Conservation (phyloP, 2,888 invertebrate species). For the Xanthia icteritia region DNA sequence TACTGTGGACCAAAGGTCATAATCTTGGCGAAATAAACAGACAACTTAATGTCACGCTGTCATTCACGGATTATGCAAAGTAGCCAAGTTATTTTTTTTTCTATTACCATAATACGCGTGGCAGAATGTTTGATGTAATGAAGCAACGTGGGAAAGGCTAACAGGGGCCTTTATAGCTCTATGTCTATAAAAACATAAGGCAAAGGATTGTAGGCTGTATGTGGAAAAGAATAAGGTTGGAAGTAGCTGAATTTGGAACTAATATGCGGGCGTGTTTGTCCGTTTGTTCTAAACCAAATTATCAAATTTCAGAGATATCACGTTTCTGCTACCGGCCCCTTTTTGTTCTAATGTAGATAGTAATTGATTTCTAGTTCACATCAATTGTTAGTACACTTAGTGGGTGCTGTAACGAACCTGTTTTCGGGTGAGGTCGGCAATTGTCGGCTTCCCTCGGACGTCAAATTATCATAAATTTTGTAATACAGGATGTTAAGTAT, state of each 20-base stretch:
- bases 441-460: constrained; percentile 45
- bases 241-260: constrained; percentile 5
- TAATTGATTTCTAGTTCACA: constrained; percentile 66
- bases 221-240: constrained; percentile 8
- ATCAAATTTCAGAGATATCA: constrained; percentile 78
- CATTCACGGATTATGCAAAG: constrained; percentile 87
- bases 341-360: constrained; percentile 70
- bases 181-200: constrained; percentile 47
- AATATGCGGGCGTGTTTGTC: constrained; percentile 74
- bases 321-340: constrained; percentile 68
- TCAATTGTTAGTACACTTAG: constrained; percentile 56
- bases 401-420: constrained; percentile 38
- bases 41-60: constrained; percentile 84
- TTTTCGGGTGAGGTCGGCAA: constrained; percentile 32
- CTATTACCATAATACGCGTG: constrained; percentile 84
- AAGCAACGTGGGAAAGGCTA: constrained; percentile 86
- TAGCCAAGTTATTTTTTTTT: constrained; percentile 80
- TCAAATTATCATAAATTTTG: constrained; percentile 62
- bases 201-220: constrained; percentile 60
- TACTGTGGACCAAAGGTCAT: constrained; percentile 30
- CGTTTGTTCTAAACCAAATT: constrained; percentile 72
- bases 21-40: constrained; percentile 73
- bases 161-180: constrained; percentile 66
- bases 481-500: constrained; percentile 55
- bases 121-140: constrained; percentile 82